phyloP scores from a whole-genome alignment of 1,140 invertebrate species.

The Caenorhabditis elegans region WBcel235 BX284606.5:7480501-7481000 shows the following conservation, averaged over 20 bases:
- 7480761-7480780: not conserved
- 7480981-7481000: not conserved
- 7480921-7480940: slow-evolving; percentile 18
- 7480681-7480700: not conserved
- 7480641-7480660: not conserved
- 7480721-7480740: not conserved
- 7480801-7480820: not conserved
- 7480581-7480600: not conserved
- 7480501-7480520: not conserved
- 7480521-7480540: not conserved
- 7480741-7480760: not conserved
- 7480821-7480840: not conserved
- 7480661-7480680: not conserved
- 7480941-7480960: not conserved
- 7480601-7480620: not conserved
- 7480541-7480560: slow-evolving; percentile 13
- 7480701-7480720: not conserved
- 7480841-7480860: not conserved
- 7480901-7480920: not conserved
- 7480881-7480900: not conserved
- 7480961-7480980: not conserved
- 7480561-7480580: not conserved
- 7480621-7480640: not conserved
- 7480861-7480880: not conserved
- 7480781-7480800: not conserved